Base-by-base conservation (phyloP, 2,797 vertebrate species). In the Labroides dimidiatus region DNA sequence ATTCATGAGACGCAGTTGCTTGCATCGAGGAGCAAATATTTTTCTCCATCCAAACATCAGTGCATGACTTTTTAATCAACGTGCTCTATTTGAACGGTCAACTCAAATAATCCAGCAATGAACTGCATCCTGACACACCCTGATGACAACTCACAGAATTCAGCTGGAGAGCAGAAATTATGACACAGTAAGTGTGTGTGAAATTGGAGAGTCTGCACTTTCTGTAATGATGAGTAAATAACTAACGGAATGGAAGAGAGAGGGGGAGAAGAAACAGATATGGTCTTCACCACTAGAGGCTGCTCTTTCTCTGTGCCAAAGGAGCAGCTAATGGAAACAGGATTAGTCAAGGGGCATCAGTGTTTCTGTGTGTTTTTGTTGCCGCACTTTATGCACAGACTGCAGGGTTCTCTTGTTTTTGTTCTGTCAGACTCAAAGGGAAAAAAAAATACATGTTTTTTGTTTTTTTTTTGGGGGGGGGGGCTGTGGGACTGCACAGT, bases 271-370 rank as follows among this genome's bases (percentile, higher is more conserved):
- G 17, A 51, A 27, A 21, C 16, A 27, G 20, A 7, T 9, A 11
- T 66, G 81, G 15, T 52, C 1, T 52, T 47, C 19, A 44, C 88
- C 92, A 92, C 90, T 84, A 93, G 93, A 94, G 90, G 90, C 64
- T 86, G 84, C 87, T 89, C 89, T 89, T 81, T 82, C 77, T 73
- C 91, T 89, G 78, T 63, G 71, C 69, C 70, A 83, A 49, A 77
- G 24, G 19, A 57, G 13, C 55, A 2, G 12, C 59, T 37, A 49
- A 51, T 37, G 20, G 64, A 27, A 30, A 59, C n/a, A 33, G 13
- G 15, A 36, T 57, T 13, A 53, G 13, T 55, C 30, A 41, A 51
- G 66, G 23, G 55, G 57, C 70, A 58, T 53, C 43, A 58, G 60
- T 43, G 27, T 54, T 48, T 66, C 60, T 67, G n/a, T 69, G 77